Base-by-base conservation (phyloP, 2,797 vertebrate genomes). In the Clarias fuscus region DNA sequence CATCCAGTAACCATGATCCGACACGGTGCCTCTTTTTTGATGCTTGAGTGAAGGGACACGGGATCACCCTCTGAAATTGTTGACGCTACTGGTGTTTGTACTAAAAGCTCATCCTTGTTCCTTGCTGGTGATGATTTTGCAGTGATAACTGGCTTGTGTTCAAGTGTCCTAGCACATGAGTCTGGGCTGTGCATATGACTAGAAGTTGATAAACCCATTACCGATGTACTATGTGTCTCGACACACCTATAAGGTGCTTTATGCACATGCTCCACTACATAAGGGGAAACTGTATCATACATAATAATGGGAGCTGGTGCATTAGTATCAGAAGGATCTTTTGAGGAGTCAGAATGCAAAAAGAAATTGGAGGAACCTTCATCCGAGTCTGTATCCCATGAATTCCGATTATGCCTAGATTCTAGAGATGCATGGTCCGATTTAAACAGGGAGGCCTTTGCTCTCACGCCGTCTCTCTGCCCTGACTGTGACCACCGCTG, bases 1-100 rank as follows among this genome's bases (percentile, higher is more conserved):
- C 85, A 93, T 81, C 93, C 92, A 5, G 92, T 94, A 84, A 95
- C 92, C 22, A 92, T 93, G 88, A 95, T 95, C 89, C 85, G 89
- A 87, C 89, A 94, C 14, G 88, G 86, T 59, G 86, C 76, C 58
- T 11, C 15, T 85, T 72, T 84, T 62, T 15, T 59, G 18, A 53
- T 73, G 14, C 62, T 53, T 1, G 0, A 53, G 1, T 85, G 14
- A n/a, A 81, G 65, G 0, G 77, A 48, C 53, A 33, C 80, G 48
- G 30, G 17, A 68, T 79, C 30, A 43, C 82, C 58, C 15, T 83
- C 30, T 8, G 81, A 76, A 58, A 68, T 33, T 7, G 61, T 73
- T 22, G 71, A 56, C 76, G 20, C 17, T 56, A 20, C 20, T 82
- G 37, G 58, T 40, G 5, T 14, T 80, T 85, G 14, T 17, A 61